These are phyloP conservation scores for Machimus rusticus DNA, from an alignment of 2,888 invertebrate genomes.

Conservation along the genomic window DNA sequence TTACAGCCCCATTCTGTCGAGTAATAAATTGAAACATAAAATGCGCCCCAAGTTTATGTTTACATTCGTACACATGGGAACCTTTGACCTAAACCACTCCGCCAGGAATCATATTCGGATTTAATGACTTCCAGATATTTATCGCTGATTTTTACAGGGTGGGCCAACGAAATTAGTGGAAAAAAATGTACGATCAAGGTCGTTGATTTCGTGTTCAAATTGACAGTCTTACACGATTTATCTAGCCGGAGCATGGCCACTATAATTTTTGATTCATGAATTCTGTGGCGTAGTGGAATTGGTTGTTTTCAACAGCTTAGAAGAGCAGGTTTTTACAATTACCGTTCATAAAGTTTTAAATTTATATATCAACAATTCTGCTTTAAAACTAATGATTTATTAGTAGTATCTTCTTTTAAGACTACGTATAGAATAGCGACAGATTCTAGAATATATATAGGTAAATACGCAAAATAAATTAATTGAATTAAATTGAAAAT, in stretches of 20 bases:
- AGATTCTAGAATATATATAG: too few species aligned
- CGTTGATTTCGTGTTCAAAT: neutral
- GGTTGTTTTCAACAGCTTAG: neutral
- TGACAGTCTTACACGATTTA: neutral
- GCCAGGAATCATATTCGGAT: neutral
- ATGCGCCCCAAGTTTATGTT: constrained; percentile 15
- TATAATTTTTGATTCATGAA: neutral
- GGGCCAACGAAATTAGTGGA: neutral
- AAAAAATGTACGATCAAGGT: neutral
- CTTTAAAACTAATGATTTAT: too few species aligned
- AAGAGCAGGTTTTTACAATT: too few species aligned
- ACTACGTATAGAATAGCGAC: too few species aligned
- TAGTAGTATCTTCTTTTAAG: too few species aligned
- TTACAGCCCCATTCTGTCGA: neutral
- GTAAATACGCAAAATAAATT: too few species aligned
- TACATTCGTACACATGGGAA: constrained; percentile 1
- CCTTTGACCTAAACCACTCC: neutral
- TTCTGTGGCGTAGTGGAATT: neutral
- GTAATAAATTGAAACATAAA: constrained; percentile 31
- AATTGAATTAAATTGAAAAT: too few species aligned
- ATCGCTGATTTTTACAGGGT: neutral
- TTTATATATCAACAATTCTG: too few species aligned
- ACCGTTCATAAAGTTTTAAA: too few species aligned
- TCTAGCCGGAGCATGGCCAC: neutral
- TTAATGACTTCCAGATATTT: constrained; percentile 4